phyloP scores from a whole-genome alignment of 2,888 invertebrate species.

The Yponomeuta malinellus region DNA sequence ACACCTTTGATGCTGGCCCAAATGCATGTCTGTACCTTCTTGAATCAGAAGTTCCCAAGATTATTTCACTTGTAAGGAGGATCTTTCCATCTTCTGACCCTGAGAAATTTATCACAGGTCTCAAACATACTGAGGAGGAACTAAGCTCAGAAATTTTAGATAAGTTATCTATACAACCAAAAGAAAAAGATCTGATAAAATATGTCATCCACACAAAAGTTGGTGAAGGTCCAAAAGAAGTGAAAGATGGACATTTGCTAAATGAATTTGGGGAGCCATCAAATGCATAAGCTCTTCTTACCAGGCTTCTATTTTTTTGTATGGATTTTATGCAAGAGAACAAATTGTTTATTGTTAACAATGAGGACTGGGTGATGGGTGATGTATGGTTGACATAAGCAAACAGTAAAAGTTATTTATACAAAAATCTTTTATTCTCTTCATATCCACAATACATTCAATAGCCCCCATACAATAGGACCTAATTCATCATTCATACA shows the following conservation, averaged over 20 bases:
- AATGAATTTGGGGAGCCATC: constrained; percentile 42
- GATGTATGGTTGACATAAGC: background rate
- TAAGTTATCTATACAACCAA: constrained; percentile 48
- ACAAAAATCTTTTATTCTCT: constrained; percentile 13
- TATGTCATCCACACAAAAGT: constrained; percentile 90
- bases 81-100: constrained; percentile 80
- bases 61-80: constrained; percentile 80
- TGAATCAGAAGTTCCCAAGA: constrained; percentile 82
- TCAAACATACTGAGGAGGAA: constrained; percentile 26
- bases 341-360: background rate
- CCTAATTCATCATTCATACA: constrained; percentile 7
- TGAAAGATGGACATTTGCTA: constrained; percentile 54
- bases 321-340: background rate
- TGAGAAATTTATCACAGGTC: constrained; percentile 50
- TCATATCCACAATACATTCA: background rate
- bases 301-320: background rate
- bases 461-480: background rate
- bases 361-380: background rate
- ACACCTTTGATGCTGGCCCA: constrained; percentile 99
- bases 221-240: constrained; percentile 84
- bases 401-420: constrained; percentile 2
- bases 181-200: constrained; percentile 78
- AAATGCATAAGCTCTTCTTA: constrained; percentile 14
- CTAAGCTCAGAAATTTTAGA: constrained; percentile 33
- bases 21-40: constrained; percentile 94